Conservation (phyloP, 2,888 invertebrate genomes). For the Nemotelus nigrinus region DNA sequence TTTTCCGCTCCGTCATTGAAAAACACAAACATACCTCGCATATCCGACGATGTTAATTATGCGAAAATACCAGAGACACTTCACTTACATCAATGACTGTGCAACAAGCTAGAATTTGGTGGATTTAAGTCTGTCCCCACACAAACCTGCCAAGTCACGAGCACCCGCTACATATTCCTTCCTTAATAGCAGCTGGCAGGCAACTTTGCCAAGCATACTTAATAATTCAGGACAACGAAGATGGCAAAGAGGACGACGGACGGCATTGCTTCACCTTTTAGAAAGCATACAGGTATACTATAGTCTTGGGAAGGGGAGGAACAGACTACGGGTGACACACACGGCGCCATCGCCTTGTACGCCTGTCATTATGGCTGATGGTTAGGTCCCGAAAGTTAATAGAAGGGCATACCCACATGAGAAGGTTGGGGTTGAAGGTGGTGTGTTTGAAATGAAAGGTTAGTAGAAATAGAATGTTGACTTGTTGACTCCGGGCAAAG, state of each 20-base stretch:
- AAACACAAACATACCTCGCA: background rate
- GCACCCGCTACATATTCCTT: background rate
- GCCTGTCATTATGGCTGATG: background rate
- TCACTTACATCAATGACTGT: conserved; percentile 23
- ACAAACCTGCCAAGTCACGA: background rate
- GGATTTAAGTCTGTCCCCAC: background rate
- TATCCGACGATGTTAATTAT: conserved; percentile 18
- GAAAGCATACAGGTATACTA: background rate
- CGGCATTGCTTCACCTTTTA: conserved; percentile 4
- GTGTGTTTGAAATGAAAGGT: background rate
- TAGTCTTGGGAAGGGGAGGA: no score
- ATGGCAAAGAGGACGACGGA: no score
- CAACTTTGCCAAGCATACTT: background rate
- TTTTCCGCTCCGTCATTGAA: background rate
- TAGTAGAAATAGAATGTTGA: background rate
- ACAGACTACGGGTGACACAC: no score
- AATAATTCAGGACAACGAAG: conserved; percentile 15
- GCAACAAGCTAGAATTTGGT: conserved; percentile 26
- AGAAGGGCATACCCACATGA: background rate
- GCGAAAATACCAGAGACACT: conserved; percentile 34
- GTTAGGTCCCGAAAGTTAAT: conserved; percentile 4
- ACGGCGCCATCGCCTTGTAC: no score
- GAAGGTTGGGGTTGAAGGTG: background rate
- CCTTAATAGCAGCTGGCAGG: background rate
- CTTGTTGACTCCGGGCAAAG: no score